Base-by-base conservation (phyloP, 2,888 invertebrate species). In the Tyria jacobaeae region DNA sequence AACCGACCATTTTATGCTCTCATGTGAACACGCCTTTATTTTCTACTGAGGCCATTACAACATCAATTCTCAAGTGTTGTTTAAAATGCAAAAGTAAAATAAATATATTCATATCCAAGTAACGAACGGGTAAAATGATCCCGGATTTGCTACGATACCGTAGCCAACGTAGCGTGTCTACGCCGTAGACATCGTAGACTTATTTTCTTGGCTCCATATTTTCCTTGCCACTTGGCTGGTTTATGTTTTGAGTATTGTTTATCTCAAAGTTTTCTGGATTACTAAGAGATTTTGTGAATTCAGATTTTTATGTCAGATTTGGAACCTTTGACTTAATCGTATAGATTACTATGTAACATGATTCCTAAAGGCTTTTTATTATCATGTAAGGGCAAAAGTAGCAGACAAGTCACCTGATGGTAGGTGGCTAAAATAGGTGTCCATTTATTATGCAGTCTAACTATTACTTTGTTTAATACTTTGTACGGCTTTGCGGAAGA, bases 91-190 rank as follows among this genome's bases (percentile, higher is more conserved):
- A 44, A 12, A 21, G 4, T 44, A 44, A 44, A 44, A 44, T 44
- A 44, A 44, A 44, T 44, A 44, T 44, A 44, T 44, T 44, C 44
- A 44, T 44, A 44, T 44, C 21, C 21, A 44, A 44, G 44, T 44
- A 44, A 44, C 44, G 44, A 44, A 44, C 44, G 44, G 21, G 44
- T 44, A 44, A 44, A 57, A 41, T 31, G 57, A 53, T 35, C 35
- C 34, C 47, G 34, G 51, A 15, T 51, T 60, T 60, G 53, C 25
- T 48, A 53, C 53, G 51, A 51, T 39, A 49, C 27, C 51, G 57
- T 58, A 58, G 57, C 51, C 39, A 58, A 58, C 57, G 57, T 50
- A 58, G 57, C 57, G 51, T 58, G 57, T 48, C 51, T 58, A 58
- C 57, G 57, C 3, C 51, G 57, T 51, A 51, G 51, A 57, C 41